Evolutionary conservation across 2,113 vertebrate species (phyloP).

Genomic region (pig (Sus scrofa)): T2T-Sscrofa CM000824.6:92761501-92762000

Average conservation of each 20-base stretch:
- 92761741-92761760: not conserved
- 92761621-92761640: not conserved
- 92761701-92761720: not conserved
- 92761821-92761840: constrained; percentile 69
- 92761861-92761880: constrained; percentile 76
- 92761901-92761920: constrained; percentile 65
- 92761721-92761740: not conserved
- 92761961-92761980: constrained; percentile 77
- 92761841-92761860: constrained; percentile 75
- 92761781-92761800: not conserved
- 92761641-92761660: constrained; percentile 10
- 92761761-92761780: not conserved
- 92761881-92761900: constrained; percentile 73
- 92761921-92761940: constrained; percentile 75
- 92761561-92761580: not conserved
- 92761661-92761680: not conserved
- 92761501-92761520: not conserved
- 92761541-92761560: not conserved
- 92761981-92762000: constrained; percentile 77
- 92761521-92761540: not conserved
- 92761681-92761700: not conserved
- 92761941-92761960: constrained; percentile 70
- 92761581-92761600: not conserved
- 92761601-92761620: not conserved
- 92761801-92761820: constrained; percentile 16